Evolutionary conservation across 2,113 vertebrate genomes (phyloP).

Genomic region (Drymodes brunneopygia): DNA sequence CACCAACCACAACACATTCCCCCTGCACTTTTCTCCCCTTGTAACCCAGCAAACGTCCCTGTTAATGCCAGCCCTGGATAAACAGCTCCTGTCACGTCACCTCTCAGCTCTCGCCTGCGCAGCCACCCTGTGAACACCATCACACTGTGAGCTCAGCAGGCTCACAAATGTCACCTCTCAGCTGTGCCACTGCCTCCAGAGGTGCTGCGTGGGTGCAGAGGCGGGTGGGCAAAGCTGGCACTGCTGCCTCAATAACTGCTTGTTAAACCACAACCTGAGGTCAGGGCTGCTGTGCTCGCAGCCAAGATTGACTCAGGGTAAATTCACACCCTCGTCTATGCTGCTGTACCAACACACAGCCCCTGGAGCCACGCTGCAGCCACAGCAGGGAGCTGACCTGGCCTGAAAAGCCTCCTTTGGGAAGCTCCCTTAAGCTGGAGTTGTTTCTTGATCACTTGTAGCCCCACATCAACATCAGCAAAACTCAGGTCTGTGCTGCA

Average conservation of each 20-base stretch:
- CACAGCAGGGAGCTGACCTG: not conserved
- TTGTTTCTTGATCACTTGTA: not conserved
- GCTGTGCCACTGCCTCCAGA: not conserved
- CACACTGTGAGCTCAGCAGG: not conserved
- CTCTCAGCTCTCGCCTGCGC: not conserved
- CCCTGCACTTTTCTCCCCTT: not conserved
- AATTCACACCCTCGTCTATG: rapidly evolving
- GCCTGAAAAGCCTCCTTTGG: not conserved
- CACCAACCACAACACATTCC: not conserved
- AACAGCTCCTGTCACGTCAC: constrained; percentile 8
- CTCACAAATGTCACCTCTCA: constrained; percentile 12
- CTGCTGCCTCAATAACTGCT: not conserved
- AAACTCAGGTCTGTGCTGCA: not conserved
- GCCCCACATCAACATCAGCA: not conserved
- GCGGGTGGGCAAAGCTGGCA: not conserved
- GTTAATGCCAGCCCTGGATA: not conserved
- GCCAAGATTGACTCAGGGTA: not conserved
- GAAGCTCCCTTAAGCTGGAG: not conserved
- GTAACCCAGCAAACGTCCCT: not conserved
- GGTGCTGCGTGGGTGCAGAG: not conserved
- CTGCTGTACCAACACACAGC: not conserved
- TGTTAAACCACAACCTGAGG: not conserved
- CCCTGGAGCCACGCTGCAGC: not conserved
- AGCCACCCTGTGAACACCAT: not conserved
- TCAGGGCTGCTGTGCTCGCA: not conserved